phyloP scores from a whole-genome alignment of 1,140 invertebrate species.

The Dendrolimus punctatus region DNA sequence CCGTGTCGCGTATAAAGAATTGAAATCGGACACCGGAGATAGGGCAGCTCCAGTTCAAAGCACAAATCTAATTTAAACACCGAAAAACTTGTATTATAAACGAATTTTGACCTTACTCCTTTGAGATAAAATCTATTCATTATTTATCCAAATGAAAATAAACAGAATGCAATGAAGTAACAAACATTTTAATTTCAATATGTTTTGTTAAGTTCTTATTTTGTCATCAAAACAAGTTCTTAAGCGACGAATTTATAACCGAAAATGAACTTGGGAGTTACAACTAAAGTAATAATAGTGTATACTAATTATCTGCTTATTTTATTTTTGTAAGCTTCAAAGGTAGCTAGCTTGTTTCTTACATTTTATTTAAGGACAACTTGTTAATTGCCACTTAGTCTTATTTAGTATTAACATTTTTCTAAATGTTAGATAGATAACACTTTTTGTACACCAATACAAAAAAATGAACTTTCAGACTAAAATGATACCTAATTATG shows the following conservation, averaged over 20 bases:
- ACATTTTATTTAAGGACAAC: too few relatives aligned
- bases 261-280: too few relatives aligned
- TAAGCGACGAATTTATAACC: background rate
- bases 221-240: conserved; percentile 17
- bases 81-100: conserved; percentile 15
- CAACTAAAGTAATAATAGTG: background rate
- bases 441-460: too few relatives aligned
- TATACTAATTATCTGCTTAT: conserved; percentile 4
- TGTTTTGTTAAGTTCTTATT: conserved; percentile 34
- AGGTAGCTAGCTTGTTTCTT: too few relatives aligned
- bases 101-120: conserved; percentile 28
- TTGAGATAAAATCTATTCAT: background rate
- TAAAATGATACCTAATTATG: too few relatives aligned
- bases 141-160: background rate
- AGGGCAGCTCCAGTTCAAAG: conserved; percentile 45
- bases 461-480: too few relatives aligned
- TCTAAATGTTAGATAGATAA: too few relatives aligned
- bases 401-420: too few relatives aligned
- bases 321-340: too few relatives aligned
- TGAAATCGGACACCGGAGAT: conserved; percentile 69
- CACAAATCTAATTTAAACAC: conserved; percentile 39
- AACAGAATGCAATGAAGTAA: conserved; percentile 21
- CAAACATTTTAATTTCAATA: conserved; percentile 64
- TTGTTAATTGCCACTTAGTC: too few relatives aligned
- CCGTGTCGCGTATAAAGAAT: conserved; percentile 66